A percentile compares a stretch with the other conserved stretches of the same genome.
Conservation (phyloP, 2,113 vertebrate species). For the Crotalus helleri region DNA sequence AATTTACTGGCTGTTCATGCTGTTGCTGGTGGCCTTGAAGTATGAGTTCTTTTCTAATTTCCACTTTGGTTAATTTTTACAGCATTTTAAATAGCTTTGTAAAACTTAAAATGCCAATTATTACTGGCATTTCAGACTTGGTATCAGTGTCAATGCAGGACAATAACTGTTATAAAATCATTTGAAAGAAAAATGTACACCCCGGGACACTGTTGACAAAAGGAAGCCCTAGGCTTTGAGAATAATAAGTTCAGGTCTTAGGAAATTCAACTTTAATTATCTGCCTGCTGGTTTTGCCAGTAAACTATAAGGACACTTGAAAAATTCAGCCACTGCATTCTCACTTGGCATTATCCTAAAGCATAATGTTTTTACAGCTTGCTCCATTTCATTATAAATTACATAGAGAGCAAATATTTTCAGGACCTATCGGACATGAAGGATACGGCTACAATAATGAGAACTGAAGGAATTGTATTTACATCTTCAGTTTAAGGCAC, state of each 20-base stretch:
- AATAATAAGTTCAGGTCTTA: constrained; percentile 33
- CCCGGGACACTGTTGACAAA: constrained; percentile 6
- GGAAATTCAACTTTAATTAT: constrained; percentile 59
- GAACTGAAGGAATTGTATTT: background rate
- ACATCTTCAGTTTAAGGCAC: background rate
- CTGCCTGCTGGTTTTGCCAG: constrained; percentile 44
- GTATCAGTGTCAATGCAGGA: constrained; percentile 30
- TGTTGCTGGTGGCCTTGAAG: constrained; percentile 21
- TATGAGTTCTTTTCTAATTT: background rate
- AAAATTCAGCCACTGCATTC: constrained; percentile 35
- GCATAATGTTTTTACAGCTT: background rate
- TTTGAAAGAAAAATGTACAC: background rate
- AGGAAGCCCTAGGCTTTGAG: constrained; percentile 19
- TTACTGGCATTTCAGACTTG: constrained; percentile 29
- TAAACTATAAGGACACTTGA: constrained; percentile 37
- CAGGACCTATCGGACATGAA: background rate
- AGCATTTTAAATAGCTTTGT: constrained; percentile 34
- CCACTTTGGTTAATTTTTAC: background rate
- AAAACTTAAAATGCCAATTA: constrained; percentile 26
- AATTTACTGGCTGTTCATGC: constrained; percentile 10
- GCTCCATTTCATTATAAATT: background rate
- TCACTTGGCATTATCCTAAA: constrained; percentile 25
- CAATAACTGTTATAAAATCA: constrained; percentile 41
- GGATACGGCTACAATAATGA: background rate
- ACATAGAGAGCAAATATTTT: background rate